Evolutionary conservation across 2,797 vertebrate genomes (phyloP).

Genomic region (Falco peregrinus): DNA sequence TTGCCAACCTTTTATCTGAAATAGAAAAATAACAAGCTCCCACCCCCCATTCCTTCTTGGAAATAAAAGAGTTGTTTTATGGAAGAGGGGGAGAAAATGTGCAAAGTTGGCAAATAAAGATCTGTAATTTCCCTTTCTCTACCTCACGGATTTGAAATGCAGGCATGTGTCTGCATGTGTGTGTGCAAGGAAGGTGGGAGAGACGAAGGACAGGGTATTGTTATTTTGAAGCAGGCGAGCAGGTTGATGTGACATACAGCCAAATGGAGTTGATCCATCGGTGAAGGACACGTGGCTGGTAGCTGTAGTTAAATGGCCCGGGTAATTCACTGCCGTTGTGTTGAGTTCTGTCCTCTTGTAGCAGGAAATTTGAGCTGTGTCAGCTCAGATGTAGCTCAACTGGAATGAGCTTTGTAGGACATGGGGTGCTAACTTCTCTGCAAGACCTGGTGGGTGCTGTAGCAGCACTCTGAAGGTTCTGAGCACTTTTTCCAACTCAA

Average conservation of each 20-base stretch:
- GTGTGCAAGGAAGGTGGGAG: background rate
- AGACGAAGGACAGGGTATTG: background rate
- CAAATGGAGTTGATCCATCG: background rate
- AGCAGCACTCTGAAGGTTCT: too few relatives aligned
- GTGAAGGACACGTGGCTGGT: background rate
- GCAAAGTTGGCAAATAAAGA: slow-evolving; percentile 54
- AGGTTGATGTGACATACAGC: background rate
- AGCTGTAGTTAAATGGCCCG: background rate
- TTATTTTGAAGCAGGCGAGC: background rate
- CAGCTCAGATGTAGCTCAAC: background rate
- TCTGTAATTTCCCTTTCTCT: slow-evolving; percentile 25
- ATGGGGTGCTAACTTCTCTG: rapidly evolving
- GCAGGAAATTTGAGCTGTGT: background rate
- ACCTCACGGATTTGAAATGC: background rate
- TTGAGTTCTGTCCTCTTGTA: background rate
- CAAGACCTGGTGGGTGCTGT: background rate
- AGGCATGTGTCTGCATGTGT: background rate
- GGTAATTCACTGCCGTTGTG: background rate
- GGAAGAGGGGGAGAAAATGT: background rate
- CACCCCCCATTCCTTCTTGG: slow-evolving; percentile 68
- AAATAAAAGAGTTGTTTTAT: slow-evolving; percentile 76
- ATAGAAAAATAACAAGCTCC: slow-evolving; percentile 78
- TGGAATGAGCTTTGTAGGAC: background rate
- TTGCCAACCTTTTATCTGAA: slow-evolving; percentile 87
- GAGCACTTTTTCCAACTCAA: background rate